These are phyloP conservation scores for Drosophila rellima DNA, from an alignment of 2,888 invertebrate species.

Conservation along the genomic window DNA sequence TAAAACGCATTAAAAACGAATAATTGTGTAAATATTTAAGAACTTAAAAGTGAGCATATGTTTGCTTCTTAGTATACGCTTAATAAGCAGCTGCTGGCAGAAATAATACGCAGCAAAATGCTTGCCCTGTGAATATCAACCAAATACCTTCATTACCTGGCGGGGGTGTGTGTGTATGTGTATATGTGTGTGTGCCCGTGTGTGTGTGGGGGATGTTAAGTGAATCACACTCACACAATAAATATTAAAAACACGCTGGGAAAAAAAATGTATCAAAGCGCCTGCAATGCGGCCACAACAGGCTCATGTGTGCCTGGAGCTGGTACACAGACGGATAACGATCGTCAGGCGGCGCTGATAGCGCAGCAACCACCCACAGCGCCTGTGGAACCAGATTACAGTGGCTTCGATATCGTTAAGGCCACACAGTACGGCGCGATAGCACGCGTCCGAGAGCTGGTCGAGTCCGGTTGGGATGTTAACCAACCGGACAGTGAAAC, in stretches of 20 bases:
- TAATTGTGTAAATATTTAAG: conserved; percentile 51
- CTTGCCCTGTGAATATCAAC: conserved; percentile 50
- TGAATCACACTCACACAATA: conserved; percentile 71
- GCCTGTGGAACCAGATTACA: conserved; percentile 90
- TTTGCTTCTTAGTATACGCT: conserved; percentile 44
- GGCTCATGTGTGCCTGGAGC: conserved; percentile 88
- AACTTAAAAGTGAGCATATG: conserved; percentile 36
- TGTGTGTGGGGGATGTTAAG: conserved; percentile 69
- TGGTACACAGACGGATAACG: conserved; percentile 87
- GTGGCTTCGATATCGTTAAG: conserved; percentile 96
- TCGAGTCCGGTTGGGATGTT: conserved; percentile 97
- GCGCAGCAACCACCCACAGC: conserved; percentile 88
- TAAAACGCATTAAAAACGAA: conserved; percentile 72
- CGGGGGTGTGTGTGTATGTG: conserved; percentile 51
- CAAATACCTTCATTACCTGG: conserved; percentile 57
- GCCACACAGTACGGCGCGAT: conserved; percentile 98
- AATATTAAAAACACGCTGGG: conserved; percentile 45
- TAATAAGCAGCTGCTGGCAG: conserved; percentile 30
- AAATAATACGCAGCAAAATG: conserved; percentile 50
- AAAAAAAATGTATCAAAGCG: conserved; percentile 89
- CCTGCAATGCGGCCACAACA: conserved; percentile 90
- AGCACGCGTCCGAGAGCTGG: conserved; percentile 92
- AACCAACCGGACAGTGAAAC: conserved; percentile 98
- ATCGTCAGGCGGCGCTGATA: conserved; percentile 86
- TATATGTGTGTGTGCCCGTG: conserved; percentile 21